Evolutionary conservation across 2,888 invertebrate species (phyloP), one percentile per base, ranked within the genome.

Genomic region (Conchocele bisecta): DNA sequence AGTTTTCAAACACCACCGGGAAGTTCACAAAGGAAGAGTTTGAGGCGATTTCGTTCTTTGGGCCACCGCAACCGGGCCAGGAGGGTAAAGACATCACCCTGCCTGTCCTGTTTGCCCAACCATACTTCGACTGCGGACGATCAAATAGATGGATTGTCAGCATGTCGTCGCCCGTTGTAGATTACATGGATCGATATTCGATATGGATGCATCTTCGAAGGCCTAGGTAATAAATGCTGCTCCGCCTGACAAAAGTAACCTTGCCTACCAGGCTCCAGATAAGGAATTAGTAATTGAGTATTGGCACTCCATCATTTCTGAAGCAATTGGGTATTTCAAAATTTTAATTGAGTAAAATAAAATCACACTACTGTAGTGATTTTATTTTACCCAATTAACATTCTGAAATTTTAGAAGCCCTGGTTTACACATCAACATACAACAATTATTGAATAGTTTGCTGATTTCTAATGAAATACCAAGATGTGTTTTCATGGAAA

Each of bases 131-230:
- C 92, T 98, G 98, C 90, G 96, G 96, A 7, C 93, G 97, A 75
- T 95, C 97, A 0, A 97, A 98, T 91, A 96, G 98, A 89, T 98
- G 98, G 98, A 92, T 98, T 29, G 95, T 98, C 9, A 96, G 95
- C 26, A 98, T 98, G 0, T 96, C 97, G 3, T 96, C 97, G 17
- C 98, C 98, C 0, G 95, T 98, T 42, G 97, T 97, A 4, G 98
- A 98, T 89, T 97, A 97, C 79, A 97, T 95, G 92, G 98, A 98
- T 0, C 72, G 90, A 73, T 91, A 91, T 60, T 83, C 83, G 41
- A 83, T 85, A 50, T 89, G 73, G 80, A 84, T 86, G 6, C 88
- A 89, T 63, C 57, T 89, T 5, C 68, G 87, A 41, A 54, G 89
- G 59, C 83, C 81, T 50, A 83, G 82, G 89, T 89, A 61, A 53